Conservation (phyloP, 2,113 vertebrate species). For the Prinia subflava region DNA sequence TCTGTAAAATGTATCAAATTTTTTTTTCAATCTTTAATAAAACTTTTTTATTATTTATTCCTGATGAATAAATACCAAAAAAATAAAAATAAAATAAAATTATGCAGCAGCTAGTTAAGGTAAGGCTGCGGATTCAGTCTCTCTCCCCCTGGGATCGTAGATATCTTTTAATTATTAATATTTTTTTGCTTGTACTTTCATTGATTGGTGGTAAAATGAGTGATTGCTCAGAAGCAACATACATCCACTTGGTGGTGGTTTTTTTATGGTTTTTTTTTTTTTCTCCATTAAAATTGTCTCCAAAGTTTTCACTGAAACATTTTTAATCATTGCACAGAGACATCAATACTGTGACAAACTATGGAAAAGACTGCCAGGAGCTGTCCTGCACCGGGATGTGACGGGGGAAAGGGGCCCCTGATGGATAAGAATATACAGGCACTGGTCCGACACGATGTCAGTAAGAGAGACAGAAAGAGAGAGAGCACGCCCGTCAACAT, state of each 20-base stretch:
- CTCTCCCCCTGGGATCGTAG: slow-evolving; percentile 78
- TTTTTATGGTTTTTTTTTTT: slow-evolving; percentile 21
- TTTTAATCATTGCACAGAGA: slow-evolving; percentile 83
- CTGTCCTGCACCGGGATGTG: slow-evolving; percentile 83
- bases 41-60: slow-evolving; percentile 79
- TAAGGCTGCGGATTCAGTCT: slow-evolving; percentile 87
- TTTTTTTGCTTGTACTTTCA: slow-evolving; percentile 78
- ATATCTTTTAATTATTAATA: slow-evolving; percentile 30
- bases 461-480: slow-evolving; percentile 83
- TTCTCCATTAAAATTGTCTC: slow-evolving; percentile 65
- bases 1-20: slow-evolving; percentile 91
- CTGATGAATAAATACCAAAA: slow-evolving; percentile 93
- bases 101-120: slow-evolving; percentile 83
- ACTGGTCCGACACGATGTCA: slow-evolving; percentile 88
- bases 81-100: slow-evolving; percentile 82
- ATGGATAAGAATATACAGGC: slow-evolving; percentile 86
- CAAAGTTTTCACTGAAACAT: slow-evolving; percentile 66
- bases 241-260: slow-evolving; percentile 68
- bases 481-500: slow-evolving; percentile 79
- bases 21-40: slow-evolving; percentile 88
- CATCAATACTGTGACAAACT: slow-evolving; percentile 84
- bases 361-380: slow-evolving; percentile 80
- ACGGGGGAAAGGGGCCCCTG: slow-evolving; percentile 80
- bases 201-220: slow-evolving; percentile 75
- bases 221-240: slow-evolving; percentile 78